Evolutionary conservation across 2,113 vertebrate species (phyloP).

Genomic region (Macquaria ambigua): DNA sequence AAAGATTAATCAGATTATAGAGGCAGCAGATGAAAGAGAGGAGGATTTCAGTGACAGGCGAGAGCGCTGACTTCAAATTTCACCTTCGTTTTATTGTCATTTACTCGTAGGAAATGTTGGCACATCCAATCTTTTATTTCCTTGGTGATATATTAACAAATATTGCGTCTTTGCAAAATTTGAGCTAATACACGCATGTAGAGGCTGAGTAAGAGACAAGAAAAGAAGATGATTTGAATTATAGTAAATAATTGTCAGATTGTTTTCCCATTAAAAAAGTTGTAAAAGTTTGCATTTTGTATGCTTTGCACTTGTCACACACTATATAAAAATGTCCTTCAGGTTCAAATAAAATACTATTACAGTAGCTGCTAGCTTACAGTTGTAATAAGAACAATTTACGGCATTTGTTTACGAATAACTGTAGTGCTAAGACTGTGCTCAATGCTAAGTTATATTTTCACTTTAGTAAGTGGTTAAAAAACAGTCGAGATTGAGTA

Average conservation of each 20-base stretch:
- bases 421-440: background rate
- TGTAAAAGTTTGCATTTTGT: background rate
- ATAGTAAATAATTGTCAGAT: background rate
- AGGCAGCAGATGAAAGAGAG: slow-evolving; percentile 10
- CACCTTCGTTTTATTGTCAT: background rate
- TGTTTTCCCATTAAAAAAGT: background rate
- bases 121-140: background rate
- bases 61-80: background rate
- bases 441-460: background rate
- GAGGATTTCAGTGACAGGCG: background rate
- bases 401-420: background rate
- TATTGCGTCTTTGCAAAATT: background rate
- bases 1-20: slow-evolving; percentile 15
- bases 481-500: background rate
- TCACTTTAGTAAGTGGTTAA: background rate
- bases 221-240: background rate
- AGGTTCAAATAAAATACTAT: background rate
- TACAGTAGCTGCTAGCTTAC: background rate
- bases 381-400: background rate
- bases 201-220: background rate
- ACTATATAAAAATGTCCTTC: background rate
- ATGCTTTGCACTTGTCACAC: background rate
- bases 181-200: background rate
- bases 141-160: background rate
- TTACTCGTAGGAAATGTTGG: background rate